phyloP scores from a whole-genome alignment of 2,113 vertebrate genomes.

The Apodemus sylvaticus region DNA sequence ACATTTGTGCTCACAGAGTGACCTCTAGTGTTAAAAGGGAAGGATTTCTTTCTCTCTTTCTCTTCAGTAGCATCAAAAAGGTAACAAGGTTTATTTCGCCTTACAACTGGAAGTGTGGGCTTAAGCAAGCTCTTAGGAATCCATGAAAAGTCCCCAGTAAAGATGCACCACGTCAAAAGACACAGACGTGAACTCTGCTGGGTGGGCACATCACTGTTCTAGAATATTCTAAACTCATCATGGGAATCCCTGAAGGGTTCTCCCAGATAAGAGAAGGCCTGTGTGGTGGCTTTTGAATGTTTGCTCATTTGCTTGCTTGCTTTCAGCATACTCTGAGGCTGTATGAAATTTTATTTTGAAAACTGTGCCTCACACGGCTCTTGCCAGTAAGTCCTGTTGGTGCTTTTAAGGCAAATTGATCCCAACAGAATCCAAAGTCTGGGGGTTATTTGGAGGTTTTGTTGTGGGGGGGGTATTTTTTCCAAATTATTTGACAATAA shows the following conservation, averaged over 20 bases:
- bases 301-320: background rate
- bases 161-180: background rate
- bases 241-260: background rate
- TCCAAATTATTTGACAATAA: background rate
- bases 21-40: slow-evolving; percentile 86
- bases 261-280: background rate
- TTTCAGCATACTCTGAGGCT: background rate
- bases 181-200: background rate
- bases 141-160: background rate
- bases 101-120: background rate
- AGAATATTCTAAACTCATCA: background rate
- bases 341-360: background rate
- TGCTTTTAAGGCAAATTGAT: background rate
- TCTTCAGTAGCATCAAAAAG: background rate
- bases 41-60: slow-evolving; percentile 15
- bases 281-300: background rate
- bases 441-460: background rate
- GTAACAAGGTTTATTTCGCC: background rate
- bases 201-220: background rate
- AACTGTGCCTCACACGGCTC: background rate
- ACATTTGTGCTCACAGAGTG: slow-evolving; percentile 83
- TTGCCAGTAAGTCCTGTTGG: background rate
- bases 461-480: background rate
- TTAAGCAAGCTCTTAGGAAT: background rate
- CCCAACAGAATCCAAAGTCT: background rate